phyloP scores from a whole-genome alignment of 2,888 invertebrate genomes.

The Lasioglossum leucozonium region DNA sequence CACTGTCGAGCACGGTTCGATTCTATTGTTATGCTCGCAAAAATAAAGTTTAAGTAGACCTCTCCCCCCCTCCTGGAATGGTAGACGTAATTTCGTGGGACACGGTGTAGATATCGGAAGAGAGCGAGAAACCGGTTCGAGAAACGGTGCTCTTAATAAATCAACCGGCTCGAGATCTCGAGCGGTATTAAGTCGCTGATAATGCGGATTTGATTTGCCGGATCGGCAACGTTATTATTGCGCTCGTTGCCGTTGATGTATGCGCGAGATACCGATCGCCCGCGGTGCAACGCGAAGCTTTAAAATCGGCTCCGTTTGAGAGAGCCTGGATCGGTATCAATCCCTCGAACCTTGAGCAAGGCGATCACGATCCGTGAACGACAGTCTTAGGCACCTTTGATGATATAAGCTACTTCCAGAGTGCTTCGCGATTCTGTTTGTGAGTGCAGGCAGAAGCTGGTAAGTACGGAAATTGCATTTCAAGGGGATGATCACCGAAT shows the following conservation, averaged over 20 bases:
- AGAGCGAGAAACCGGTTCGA: background rate
- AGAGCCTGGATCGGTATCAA: slow-evolving; percentile 23
- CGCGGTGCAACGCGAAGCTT: slow-evolving; percentile 34
- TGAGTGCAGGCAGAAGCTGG: background rate
- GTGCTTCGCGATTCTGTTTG: background rate
- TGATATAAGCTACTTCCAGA: background rate
- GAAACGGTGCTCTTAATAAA: background rate
- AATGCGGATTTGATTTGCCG: slow-evolving; percentile 54
- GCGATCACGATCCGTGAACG: background rate
- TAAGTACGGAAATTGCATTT: background rate
- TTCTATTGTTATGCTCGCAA: slow-evolving; percentile 41
- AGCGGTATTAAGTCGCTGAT: slow-evolving; percentile 49
- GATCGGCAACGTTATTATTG: slow-evolving; percentile 48
- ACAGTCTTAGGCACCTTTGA: background rate
- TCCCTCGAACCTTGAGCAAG: background rate
- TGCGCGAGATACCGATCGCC: slow-evolving; percentile 16
- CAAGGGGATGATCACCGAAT: background rate
- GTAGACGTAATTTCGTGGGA: background rate
- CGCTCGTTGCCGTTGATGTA: slow-evolving; percentile 21
- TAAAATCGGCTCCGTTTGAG: slow-evolving; percentile 40
- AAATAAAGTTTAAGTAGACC: slow-evolving; percentile 41
- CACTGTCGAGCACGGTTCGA: slow-evolving; percentile 20
- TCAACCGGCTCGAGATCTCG: background rate
- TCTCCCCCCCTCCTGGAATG: background rate
- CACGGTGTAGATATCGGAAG: background rate